A percentile compares a stretch with the other conserved stretches of the same genome.
Conservation (phyloP, 2,888 invertebrate species). For the Netelia melanura region DNA sequence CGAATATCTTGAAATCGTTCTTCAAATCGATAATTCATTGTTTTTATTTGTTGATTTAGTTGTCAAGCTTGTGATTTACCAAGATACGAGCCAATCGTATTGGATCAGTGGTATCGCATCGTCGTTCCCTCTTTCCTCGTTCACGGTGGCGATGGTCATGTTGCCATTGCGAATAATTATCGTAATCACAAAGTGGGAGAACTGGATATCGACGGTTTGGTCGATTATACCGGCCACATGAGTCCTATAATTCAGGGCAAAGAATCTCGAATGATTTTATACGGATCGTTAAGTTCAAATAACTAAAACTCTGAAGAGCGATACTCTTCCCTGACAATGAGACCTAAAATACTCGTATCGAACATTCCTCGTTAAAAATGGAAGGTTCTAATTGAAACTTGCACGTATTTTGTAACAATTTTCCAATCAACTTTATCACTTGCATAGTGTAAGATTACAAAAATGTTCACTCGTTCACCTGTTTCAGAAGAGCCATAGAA, state of each 20-base stretch:
- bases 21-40: not conserved
- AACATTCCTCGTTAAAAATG: not conserved
- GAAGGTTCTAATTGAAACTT: not conserved
- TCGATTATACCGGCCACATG: slow-evolving; percentile 86
- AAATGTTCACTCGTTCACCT: slow-evolving; percentile 55
- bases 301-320: not conserved
- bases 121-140: slow-evolving; percentile 85
- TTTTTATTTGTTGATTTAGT: slow-evolving; percentile 65
- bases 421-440: not conserved
- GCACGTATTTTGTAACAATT: not conserved
- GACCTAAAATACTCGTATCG: not conserved
- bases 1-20: not conserved
- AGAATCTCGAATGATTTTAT: slow-evolving; percentile 87
- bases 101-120: slow-evolving; percentile 87
- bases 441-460: not conserved
- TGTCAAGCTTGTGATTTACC: slow-evolving; percentile 89
- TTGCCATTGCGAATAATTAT: slow-evolving; percentile 85
- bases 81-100: slow-evolving; percentile 87
- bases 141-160: slow-evolving; percentile 90
- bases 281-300: not conserved
- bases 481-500: slow-evolving; percentile 64
- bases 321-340: not conserved
- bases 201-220: slow-evolving; percentile 87
- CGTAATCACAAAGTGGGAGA: slow-evolving; percentile 85
- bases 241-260: slow-evolving; percentile 85